Conservation (phyloP, 2,888 invertebrate species). For the Netelia fuscicornis region DNA sequence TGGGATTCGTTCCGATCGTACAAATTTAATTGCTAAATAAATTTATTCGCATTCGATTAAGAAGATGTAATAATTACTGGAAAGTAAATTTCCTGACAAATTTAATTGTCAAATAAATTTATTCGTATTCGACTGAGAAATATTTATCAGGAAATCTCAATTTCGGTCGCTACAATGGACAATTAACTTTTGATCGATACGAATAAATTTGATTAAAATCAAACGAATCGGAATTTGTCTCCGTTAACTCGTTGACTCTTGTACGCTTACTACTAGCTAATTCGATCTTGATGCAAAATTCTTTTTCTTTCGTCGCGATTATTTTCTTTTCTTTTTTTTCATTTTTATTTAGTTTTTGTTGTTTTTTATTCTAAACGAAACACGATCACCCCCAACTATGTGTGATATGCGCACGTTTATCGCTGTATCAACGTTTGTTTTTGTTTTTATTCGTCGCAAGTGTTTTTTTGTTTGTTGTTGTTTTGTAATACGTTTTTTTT, state of each 20-base stretch:
- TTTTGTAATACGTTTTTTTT: conserved; percentile 13
- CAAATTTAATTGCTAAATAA: not conserved
- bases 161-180: no score
- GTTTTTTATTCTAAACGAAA: conserved; percentile 33
- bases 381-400: conserved; percentile 54
- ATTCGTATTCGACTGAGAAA: not conserved
- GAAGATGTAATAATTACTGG: no score
- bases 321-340: not conserved
- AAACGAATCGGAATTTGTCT: not conserved
- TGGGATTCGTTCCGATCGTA: not conserved
- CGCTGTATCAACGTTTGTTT: conserved; percentile 34
- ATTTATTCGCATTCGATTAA: no score
- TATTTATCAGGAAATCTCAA: no score
- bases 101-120: not conserved
- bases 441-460: not conserved
- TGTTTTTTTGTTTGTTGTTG: not conserved
- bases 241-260: not conserved
- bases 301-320: not conserved
- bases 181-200: no score
- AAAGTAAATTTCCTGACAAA: no score
- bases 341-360: conserved; percentile 3
- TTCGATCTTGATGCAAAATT: conserved; percentile 17
- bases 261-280: not conserved
- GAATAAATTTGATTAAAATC: no score
- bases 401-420: conserved; percentile 69